Conservation (phyloP, 2,888 invertebrate genomes). For the Nymphalis polychloros region DNA sequence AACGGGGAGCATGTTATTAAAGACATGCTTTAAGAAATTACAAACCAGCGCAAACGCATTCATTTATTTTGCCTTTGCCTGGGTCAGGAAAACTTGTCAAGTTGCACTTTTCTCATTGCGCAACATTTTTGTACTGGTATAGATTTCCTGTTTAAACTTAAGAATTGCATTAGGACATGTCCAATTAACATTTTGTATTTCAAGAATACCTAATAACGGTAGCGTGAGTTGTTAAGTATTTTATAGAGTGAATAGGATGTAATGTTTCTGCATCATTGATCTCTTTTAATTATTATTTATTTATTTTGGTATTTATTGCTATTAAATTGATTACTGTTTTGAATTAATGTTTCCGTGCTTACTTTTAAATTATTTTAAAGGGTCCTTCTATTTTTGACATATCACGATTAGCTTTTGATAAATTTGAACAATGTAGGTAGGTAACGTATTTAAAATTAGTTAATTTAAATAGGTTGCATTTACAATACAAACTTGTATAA, state of each 20-base stretch:
- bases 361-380: background rate
- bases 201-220: background rate
- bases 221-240: background rate
- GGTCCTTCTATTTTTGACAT: no score
- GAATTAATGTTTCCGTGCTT: background rate
- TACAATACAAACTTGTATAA: no score
- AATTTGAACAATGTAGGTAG: background rate
- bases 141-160: slow-evolving; percentile 8
- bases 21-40: no score
- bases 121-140: background rate
- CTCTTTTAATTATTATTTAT: background rate
- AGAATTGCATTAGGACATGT: slow-evolving; percentile 11
- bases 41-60: background rate
- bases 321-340: background rate
- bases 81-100: slow-evolving; percentile 1
- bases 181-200: background rate
- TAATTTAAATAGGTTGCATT: no score
- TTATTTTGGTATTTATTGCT: background rate
- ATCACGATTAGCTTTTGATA: no score
- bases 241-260: background rate
- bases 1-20: no score
- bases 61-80: background rate
- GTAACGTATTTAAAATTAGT: no score
- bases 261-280: background rate
- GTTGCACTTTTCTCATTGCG: slow-evolving; percentile 17